Evolutionary conservation across 2,888 invertebrate genomes (phyloP).

Genomic region (Harpalus rubripes): DNA sequence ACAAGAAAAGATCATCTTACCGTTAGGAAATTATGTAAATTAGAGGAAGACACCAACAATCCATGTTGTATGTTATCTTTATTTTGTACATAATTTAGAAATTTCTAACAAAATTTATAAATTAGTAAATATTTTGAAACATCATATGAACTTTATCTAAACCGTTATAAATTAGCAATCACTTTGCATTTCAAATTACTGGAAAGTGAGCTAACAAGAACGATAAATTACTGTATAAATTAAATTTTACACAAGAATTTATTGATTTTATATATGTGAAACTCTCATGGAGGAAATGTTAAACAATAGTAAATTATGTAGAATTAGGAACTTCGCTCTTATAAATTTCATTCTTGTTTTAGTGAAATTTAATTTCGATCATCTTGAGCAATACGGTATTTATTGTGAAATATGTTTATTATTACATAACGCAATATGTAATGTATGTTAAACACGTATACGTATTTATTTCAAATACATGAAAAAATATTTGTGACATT

Average conservation of each 20-base stretch:
- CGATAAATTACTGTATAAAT: conserved; percentile 41
- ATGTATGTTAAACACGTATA: background rate
- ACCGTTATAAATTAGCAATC: conserved; percentile 46
- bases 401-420: conserved; percentile 19
- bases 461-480: background rate
- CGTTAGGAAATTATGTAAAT: background rate
- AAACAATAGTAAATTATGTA: conserved; percentile 43
- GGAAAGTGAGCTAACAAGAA: conserved; percentile 39
- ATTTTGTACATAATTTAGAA: background rate
- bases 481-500: conserved; percentile 1
- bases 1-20: background rate
- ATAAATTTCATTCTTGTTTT: conserved; percentile 31
- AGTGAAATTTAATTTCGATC: conserved; percentile 52
- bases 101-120: background rate
- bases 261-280: conserved; percentile 6
- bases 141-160: conserved; percentile 53
- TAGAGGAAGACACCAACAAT: background rate
- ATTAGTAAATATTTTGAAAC: conserved; percentile 15
- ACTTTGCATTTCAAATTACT: conserved; percentile 53
- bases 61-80: background rate
- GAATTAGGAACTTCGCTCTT: conserved; percentile 1
- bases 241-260: conserved; percentile 13
- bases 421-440: conserved; percentile 30
- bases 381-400: conserved; percentile 4
- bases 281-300: background rate